Percentiles rank a stretch among this genome's conserved stretches.
phyloP scores from a whole-genome alignment of 2,113 vertebrate species.

The Grammomys dolichurus region DNA sequence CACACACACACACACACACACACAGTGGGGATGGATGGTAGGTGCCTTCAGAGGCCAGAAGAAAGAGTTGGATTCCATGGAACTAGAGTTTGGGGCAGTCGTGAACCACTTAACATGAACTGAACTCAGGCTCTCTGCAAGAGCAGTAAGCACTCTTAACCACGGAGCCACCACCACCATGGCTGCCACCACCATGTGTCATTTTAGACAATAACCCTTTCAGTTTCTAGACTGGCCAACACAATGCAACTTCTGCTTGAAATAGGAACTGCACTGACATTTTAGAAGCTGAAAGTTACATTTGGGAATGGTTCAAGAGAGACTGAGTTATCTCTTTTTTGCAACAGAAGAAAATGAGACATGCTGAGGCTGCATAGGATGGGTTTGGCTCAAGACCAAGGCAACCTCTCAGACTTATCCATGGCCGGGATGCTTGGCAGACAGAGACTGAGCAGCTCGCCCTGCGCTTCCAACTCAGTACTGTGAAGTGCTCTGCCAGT shows the following conservation, averaged over 20 bases:
- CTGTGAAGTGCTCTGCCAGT: neutral
- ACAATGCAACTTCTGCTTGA: neutral
- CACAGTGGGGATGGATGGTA: too few species aligned
- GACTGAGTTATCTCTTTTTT: neutral
- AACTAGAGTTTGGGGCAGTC: neutral
- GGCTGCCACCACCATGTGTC: neutral
- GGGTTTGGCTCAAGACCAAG: neutral
- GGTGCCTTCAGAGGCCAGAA: neutral
- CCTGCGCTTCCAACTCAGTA: rapidly evolving
- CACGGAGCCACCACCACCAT: neutral
- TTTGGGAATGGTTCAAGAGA: neutral
- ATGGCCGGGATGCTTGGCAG: rapidly evolving
- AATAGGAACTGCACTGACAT: rapidly evolving
- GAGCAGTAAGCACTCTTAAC: neutral
- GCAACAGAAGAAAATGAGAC: neutral
- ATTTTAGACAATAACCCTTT: neutral
- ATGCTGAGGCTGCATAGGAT: rapidly evolving
- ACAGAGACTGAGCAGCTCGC: neutral
- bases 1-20: neutral
- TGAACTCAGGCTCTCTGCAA: neutral
- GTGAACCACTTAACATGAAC: too few species aligned
- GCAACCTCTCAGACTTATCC: neutral
- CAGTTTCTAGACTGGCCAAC: neutral
- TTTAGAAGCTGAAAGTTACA: neutral
- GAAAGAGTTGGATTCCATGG: neutral